phyloP scores from a whole-genome alignment of 2,797 vertebrate species.

The Poliocrania exsul region DNA sequence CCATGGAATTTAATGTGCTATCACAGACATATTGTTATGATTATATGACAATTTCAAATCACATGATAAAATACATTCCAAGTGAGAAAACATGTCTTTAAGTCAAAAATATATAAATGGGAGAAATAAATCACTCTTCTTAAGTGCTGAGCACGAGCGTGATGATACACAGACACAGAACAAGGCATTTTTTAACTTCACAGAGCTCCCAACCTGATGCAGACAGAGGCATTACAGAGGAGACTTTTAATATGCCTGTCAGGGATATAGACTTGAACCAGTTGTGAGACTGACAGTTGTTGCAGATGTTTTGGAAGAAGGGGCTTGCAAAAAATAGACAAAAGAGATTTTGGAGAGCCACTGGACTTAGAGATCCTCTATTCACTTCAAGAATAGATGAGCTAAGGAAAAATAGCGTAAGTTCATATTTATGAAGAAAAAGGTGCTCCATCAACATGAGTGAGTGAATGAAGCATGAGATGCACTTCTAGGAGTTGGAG shows the following conservation, averaged over 20 bases:
- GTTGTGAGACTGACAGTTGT: not conserved
- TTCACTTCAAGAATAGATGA: not conserved
- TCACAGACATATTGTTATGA: conserved; percentile 42
- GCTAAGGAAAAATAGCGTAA: not conserved
- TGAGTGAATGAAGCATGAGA: accelerated
- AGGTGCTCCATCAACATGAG: not conserved
- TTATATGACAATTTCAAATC: conserved; percentile 36
- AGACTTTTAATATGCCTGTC: not conserved
- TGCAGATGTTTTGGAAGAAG: not conserved
- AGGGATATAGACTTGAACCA: not conserved
- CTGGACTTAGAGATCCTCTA: not conserved
- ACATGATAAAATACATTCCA: conserved; percentile 22
- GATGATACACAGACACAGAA: not conserved
- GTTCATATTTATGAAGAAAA: not conserved
- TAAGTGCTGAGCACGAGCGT: not conserved
- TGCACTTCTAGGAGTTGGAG: not conserved
- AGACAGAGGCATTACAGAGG: not conserved
- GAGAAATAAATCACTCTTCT: conserved; percentile 6
- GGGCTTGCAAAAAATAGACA: not conserved
- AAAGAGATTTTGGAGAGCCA: not conserved
- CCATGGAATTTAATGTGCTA: conserved; percentile 47
- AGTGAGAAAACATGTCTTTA: conserved; percentile 19
- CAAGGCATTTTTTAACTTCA: not conserved
- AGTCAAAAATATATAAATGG: not conserved
- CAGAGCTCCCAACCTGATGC: not conserved